Percentiles rank a stretch among this genome's conserved stretches.
phyloP scores from a whole-genome alignment of 2,113 vertebrate genomes.

The Oncorhynchus nerka region DNA sequence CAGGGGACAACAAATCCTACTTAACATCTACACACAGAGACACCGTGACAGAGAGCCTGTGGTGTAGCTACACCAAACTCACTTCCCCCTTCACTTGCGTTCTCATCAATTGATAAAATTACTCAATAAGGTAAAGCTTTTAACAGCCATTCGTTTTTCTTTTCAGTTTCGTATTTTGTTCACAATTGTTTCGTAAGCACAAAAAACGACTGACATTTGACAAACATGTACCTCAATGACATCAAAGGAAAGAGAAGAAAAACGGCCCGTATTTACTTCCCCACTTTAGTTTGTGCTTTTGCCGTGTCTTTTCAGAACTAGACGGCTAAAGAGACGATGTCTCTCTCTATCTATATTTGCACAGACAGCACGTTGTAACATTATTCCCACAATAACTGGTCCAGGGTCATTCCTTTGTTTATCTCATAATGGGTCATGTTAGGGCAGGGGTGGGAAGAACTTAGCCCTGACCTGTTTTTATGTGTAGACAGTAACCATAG shows the following conservation, averaged over 20 bases:
- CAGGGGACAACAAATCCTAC: slow-evolving; percentile 31
- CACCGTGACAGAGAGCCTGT: slow-evolving; percentile 56
- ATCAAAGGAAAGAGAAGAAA: slow-evolving; percentile 66
- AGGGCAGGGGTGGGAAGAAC: slow-evolving; percentile 15
- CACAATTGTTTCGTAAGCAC: slow-evolving; percentile 70
- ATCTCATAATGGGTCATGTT: slow-evolving; percentile 9
- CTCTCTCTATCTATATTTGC: slow-evolving; percentile 35
- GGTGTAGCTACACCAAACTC: slow-evolving; percentile 29
- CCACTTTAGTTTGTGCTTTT: slow-evolving; percentile 67
- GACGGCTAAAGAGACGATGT: slow-evolving; percentile 31
- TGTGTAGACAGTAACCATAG: slow-evolving; percentile 35
- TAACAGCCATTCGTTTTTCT: slow-evolving; percentile 69
- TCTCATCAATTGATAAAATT: slow-evolving; percentile 62
- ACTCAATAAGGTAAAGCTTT: slow-evolving; percentile 74
- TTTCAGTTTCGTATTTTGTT: slow-evolving; percentile 52
- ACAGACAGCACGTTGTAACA: slow-evolving; percentile 35
- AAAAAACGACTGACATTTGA: slow-evolving; percentile 76
- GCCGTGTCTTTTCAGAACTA: slow-evolving; percentile 53
- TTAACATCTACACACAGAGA: slow-evolving; percentile 59
- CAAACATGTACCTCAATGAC: slow-evolving; percentile 77
- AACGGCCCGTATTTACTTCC: slow-evolving; percentile 52
- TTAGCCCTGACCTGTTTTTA: slow-evolving; percentile 21
- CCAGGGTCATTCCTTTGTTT: slow-evolving; percentile 20
- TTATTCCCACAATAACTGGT: slow-evolving; percentile 39
- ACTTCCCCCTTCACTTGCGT: slow-evolving; percentile 43